Evolutionary conservation across 2,888 invertebrate genomes (phyloP), one percentile per base, ranked within the genome.

Genomic region (Yponomeuta plumbellus): DNA sequence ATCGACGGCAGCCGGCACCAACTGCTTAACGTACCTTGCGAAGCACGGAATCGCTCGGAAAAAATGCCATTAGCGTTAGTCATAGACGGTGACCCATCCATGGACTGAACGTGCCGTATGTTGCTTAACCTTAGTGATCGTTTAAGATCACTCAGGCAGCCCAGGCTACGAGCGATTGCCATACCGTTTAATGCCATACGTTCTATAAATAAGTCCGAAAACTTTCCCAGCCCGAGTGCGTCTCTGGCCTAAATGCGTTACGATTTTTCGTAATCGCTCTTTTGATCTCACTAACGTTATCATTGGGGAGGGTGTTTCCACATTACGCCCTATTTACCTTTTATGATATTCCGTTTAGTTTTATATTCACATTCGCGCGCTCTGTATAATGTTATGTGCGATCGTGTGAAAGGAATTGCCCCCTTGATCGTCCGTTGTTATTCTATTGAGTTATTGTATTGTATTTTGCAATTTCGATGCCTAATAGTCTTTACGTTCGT

Each of bases 261-360:
- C 87, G 88, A 89, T 89, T 90, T 89, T 89, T 90, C 89, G 88
- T 90, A 90, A 88, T 89, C 86, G 83, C 84, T 78, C 77, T 83
- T 81, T 86, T 86, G 86, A 86, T 83, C 83, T 79, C 71, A 52
- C 76, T 61, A 66, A 64, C 72, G 69, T 74, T 74, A 75, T 69
- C 74, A 71, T 71, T 70, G 69, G 44, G 13, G 34, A 5, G 62
- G 62, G 34, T 39, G 62, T 44, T 44, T 39, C 63, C 44, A 68
- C 71, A 71, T 69, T 68, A 64, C 69, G 76, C 72, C 81, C 74
- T 84, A 80, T 81, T 80, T 78, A 75, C 77, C 78, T 78, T 80
- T 79, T 77, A 77, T 76, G 77, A 80, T 80, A 79, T 79, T 79
- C 83, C 80, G 82, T 65, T 67, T 87, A 66, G 62, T 66, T 61